Evolutionary conservation across 1,140 invertebrate species (phyloP), one percentile per base, ranked within the genome.

Genomic region (Bombus haemorrhoidalis): DNA sequence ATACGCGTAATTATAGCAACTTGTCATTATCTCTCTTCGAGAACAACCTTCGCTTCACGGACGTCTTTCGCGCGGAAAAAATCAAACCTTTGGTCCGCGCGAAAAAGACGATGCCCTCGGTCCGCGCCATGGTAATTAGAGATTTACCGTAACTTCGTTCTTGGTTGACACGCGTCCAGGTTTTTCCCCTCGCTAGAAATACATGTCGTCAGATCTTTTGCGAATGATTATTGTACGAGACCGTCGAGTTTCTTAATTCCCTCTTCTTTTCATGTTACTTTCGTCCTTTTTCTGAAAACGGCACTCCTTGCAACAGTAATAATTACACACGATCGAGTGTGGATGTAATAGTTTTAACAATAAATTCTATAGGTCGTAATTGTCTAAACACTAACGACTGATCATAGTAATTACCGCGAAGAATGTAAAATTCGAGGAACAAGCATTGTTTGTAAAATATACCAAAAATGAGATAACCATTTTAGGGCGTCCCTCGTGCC

Each of bases 141-240:
- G 18, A 53, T 53, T 47, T 47, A 47, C 47, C 47, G 5, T 47
- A 47, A 47, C 47, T 47, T 47, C 15, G 15, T 53, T 53, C 18
- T 53, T 18, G 47, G 47, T 53, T 18, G 47, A 47, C 15, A 47
- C 47, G 47, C 15, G 47, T 59, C 81, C 69, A 74, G 57, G 77
- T 73, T 83, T 90, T 86, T 80, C 87, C 87, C 77, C 72, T 71
- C 71, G n/a, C 83, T 81, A 86, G 87, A 91, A 92, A 91, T 81
- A 13, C 28, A 22, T 4, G 28, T 39, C 57, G 37, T 64, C 39
- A 37, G 37, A 73, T 2, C 3, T 62, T 62, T 12, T n/a, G 0
- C 6, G 47, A 53, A 53, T 22, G 18, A 2, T 22, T 53, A 53
- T 53, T 22, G 47, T 6, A 18, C 47, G 47, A 53, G 15, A 22